A percentile compares a stretch with the other conserved stretches of the same genome.
phyloP scores from a whole-genome alignment of 2,888 invertebrate species.

The Trachelus troglodyta region DNA sequence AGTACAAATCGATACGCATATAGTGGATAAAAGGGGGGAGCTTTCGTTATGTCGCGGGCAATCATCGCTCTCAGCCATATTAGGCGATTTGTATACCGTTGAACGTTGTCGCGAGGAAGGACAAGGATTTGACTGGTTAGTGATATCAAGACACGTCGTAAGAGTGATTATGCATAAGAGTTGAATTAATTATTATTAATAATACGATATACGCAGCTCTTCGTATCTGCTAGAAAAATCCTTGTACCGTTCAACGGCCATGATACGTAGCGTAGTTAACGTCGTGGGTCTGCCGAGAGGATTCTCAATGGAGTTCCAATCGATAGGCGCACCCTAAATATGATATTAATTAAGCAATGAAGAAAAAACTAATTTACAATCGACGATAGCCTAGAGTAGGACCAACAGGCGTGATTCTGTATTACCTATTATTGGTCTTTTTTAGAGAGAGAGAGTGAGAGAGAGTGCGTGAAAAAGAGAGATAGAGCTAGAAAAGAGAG shows the following conservation, averaged over 20 bases:
- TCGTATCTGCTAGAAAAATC: too few species aligned
- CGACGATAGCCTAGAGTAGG: slow-evolving; percentile 46
- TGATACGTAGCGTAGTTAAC: slow-evolving; percentile 18
- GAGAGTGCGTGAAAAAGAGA: background rate
- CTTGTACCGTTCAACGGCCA: too few species aligned
- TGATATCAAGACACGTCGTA: too few species aligned
- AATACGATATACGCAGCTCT: too few species aligned
- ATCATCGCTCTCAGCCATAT: slow-evolving; percentile 38
- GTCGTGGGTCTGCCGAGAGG: slow-evolving; percentile 40
- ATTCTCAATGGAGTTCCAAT: slow-evolving; percentile 32
- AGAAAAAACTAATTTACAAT: slow-evolving; percentile 51
- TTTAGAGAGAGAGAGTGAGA: slow-evolving; percentile 7
- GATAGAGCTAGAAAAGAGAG: too few species aligned
- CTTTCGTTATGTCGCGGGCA: slow-evolving; percentile 26
- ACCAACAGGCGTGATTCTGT: slow-evolving; percentile 44
- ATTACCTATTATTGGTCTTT: slow-evolving; percentile 16
- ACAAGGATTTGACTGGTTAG: too few species aligned
- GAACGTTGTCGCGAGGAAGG: slow-evolving; percentile 36
- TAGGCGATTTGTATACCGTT: slow-evolving; percentile 41
- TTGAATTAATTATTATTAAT: too few species aligned
- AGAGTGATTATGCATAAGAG: too few species aligned
- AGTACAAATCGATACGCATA: slow-evolving; percentile 40
- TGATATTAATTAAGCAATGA: slow-evolving; percentile 54
- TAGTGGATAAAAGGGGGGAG: slow-evolving; percentile 12
- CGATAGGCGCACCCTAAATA: slow-evolving; percentile 43